A percentile compares a stretch with the other conserved stretches of the same genome.
phyloP scores from a whole-genome alignment of 2,888 invertebrate genomes.

The Iselma pallidipennis region DNA sequence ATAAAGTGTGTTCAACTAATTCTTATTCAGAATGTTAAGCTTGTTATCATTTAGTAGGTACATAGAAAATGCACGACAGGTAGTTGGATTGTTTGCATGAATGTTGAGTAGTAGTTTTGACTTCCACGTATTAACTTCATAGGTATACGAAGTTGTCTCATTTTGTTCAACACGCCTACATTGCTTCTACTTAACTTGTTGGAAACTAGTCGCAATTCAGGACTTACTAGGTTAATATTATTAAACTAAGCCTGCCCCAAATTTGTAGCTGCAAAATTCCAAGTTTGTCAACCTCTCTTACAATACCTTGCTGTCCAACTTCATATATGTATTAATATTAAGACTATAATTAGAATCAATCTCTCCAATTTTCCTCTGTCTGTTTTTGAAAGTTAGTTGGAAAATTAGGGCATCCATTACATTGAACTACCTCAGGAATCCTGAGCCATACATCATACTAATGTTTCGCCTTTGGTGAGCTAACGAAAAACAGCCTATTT shows the following conservation, averaged over 20 bases:
- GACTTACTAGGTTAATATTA: conserved; percentile 14
- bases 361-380: background rate
- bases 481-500: too few species aligned
- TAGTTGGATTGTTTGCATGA: background rate
- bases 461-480: background rate
- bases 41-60: background rate
- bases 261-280: conserved; percentile 1
- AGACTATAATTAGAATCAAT: background rate
- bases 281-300: conserved; percentile 11
- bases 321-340: background rate
- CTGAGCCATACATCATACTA: background rate
- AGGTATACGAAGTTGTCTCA: background rate
- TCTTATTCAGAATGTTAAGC: background rate
- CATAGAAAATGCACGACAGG: background rate
- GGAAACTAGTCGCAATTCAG: conserved; percentile 10
- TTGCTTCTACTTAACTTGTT: conserved; percentile 8
- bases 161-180: background rate
- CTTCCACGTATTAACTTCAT: background rate
- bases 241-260: conserved; percentile 8
- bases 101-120: background rate
- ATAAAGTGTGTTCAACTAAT: background rate
- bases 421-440: background rate
- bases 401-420: background rate
- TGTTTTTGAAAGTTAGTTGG: background rate
- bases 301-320: conserved; percentile 3